Base-by-base conservation (phyloP, 2,888 invertebrate genomes). In the Brenthis hecate region DNA sequence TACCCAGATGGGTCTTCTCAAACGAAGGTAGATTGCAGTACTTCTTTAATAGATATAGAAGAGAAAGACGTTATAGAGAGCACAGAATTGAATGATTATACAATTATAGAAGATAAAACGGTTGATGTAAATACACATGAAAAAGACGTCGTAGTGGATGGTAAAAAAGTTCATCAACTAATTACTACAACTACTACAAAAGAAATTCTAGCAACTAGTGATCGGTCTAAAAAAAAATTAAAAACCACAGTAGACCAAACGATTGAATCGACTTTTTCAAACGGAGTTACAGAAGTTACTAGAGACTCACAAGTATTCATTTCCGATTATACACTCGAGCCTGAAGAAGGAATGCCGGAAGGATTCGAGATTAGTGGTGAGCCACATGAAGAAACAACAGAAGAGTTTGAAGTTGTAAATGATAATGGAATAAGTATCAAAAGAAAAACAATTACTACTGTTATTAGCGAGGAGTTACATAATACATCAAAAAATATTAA, bases 1-100 rank as follows among this genome's bases (percentile, higher is more conserved):
- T 92, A 89, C 73, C 92, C 93, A 19, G 93, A 93, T 72, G 91
- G 92, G 53, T 92, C 92, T 8, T 86, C 88, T 11, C 84, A 81
- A 48, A 87, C 88, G 1, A 89, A 89, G 75, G 82, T 89, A 32
- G 92, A 92, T 61, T 87, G 82, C 47, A 91, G 83, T 72, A 88
- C 89, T 13, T 82, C 85, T 43, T 75, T 93, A 53, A 83, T 83
- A 23, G 90, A 92, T 73, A 84, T 91, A 65, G 84, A 85, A 72
- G 68, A 73, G 14, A 82, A 84, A 67, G 76, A 77, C 60, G 57
- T 79, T 5, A 36, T 69, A 50, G 84, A 87, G 73, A 78, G 77
- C 13, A 75, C 79, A 6, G 91, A 91, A 65, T 77, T 92, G 13
- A 75, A 78, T 73, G 87, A 87, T 53, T 88, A 84, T 66, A 80